These are phyloP conservation scores for Tipula unca DNA, from an alignment of 2,888 invertebrate species.

Conservation along the genomic window DNA sequence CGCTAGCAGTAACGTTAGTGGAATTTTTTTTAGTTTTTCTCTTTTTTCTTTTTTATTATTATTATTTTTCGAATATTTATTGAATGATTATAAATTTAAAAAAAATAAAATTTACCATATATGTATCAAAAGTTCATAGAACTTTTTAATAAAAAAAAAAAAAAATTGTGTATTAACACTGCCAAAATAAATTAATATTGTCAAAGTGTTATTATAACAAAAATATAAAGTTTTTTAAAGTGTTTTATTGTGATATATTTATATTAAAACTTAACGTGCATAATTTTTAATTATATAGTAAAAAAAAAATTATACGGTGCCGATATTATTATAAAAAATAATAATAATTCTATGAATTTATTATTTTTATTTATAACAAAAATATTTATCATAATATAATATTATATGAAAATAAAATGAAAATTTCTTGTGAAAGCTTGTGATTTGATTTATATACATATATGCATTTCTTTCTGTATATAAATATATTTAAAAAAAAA, in stretches of 20 bases:
- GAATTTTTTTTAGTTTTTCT: slow-evolving; percentile 22
- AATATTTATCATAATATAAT: not conserved
- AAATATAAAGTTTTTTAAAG: not conserved
- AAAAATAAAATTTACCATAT: not conserved
- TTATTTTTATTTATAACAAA: not conserved
- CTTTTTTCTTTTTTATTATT: slow-evolving; percentile 28
- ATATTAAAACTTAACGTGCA: not conserved
- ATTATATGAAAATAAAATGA: slow-evolving; percentile 14
- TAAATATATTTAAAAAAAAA: not conserved
- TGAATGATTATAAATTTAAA: not conserved
- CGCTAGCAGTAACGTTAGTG: slow-evolving; percentile 28
- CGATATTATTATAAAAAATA: not conserved
- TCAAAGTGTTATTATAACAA: not conserved
- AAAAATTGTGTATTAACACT: not conserved
- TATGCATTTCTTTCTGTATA: not conserved
- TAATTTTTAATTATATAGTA: not conserved
- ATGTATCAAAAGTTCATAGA: not conserved
- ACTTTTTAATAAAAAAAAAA: not conserved
- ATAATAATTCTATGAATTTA: slow-evolving; percentile 17
- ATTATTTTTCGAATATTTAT: slow-evolving; percentile 20
- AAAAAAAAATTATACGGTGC: not conserved
- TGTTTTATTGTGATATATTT: not conserved
- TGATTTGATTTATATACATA: slow-evolving; percentile 14
- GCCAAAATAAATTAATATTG: not conserved
- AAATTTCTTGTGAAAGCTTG: slow-evolving; percentile 18